Evolutionary conservation across 2,797 vertebrate species (phyloP).

Genomic region (Cichlasoma orientale): DNA sequence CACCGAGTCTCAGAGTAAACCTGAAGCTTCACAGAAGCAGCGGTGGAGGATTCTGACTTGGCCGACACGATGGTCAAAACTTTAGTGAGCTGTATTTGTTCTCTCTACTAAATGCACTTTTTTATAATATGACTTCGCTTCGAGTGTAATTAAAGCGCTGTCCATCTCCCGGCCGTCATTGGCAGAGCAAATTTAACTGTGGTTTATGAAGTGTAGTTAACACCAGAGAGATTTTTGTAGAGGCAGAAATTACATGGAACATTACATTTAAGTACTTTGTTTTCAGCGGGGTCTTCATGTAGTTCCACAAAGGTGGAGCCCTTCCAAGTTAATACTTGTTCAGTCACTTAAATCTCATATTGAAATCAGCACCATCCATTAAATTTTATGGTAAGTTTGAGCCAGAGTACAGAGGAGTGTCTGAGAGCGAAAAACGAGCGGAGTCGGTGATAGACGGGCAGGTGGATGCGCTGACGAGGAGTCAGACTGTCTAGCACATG

Average conservation of each 20-base stretch:
- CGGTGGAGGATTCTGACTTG: neutral
- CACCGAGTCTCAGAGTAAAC: neutral
- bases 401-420: slow-evolving; percentile 26
- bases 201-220: slow-evolving; percentile 75
- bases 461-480: neutral
- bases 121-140: slow-evolving; percentile 35
- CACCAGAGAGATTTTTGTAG: slow-evolving; percentile 69
- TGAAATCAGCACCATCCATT: slow-evolving; percentile 65
- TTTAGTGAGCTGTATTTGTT: slow-evolving; percentile 1
- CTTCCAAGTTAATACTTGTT: slow-evolving; percentile 63
- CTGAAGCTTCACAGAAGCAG: neutral
- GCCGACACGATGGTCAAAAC: neutral
- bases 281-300: slow-evolving; percentile 70
- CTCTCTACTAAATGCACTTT: slow-evolving; percentile 4
- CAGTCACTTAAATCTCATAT: slow-evolving; percentile 69
- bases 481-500: neutral
- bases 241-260: slow-evolving; percentile 77
- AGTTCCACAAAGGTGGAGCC: slow-evolving; percentile 66
- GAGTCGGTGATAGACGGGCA: slow-evolving; percentile 11
- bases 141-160: slow-evolving; percentile 47
- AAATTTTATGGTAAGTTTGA: slow-evolving; percentile 49
- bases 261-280: slow-evolving; percentile 79
- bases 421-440: slow-evolving; percentile 1
- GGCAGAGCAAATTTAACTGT: slow-evolving; percentile 42
- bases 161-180: slow-evolving; percentile 52